phyloP scores from a whole-genome alignment of 2,113 vertebrate species.

The Paradoxurus hermaphroditus region DNA sequence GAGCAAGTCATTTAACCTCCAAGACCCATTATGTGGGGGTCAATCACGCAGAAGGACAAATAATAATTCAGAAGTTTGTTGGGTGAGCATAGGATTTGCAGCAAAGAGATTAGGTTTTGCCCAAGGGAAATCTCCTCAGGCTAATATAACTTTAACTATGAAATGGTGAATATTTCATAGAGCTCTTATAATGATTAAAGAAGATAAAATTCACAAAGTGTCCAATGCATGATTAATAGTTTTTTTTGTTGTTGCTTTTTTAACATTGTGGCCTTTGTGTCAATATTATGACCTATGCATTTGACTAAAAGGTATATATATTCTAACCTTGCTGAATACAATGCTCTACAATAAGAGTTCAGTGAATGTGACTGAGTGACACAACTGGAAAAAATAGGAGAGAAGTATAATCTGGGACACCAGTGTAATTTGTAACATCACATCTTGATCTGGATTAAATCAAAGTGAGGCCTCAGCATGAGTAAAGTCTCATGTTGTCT shows the following conservation, averaged over 20 bases:
- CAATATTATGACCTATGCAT: background rate
- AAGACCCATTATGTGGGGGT: conserved; percentile 39
- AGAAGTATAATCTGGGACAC: background rate
- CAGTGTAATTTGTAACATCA: background rate
- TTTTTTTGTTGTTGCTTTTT: background rate
- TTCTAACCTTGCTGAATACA: background rate
- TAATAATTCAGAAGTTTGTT: conserved; percentile 70
- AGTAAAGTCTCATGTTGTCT: background rate
- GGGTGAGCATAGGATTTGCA: conserved; percentile 65
- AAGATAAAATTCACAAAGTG: background rate
- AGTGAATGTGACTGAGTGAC: background rate
- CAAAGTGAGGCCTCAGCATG: background rate
- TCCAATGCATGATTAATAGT: background rate
- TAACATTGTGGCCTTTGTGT: background rate
- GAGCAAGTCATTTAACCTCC: background rate
- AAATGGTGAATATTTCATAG: background rate
- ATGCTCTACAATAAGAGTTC: background rate
- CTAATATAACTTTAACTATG: conserved; percentile 57
- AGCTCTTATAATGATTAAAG: background rate
- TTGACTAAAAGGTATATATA: background rate
- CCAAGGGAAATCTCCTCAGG: conserved; percentile 67
- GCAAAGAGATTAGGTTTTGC: conserved; percentile 71
- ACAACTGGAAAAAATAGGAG: background rate
- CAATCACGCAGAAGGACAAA: conserved; percentile 64
- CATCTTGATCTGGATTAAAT: conserved; percentile 34